phyloP scores from a whole-genome alignment of 2,113 vertebrate species.

The Pantherophis guttatus region DNA sequence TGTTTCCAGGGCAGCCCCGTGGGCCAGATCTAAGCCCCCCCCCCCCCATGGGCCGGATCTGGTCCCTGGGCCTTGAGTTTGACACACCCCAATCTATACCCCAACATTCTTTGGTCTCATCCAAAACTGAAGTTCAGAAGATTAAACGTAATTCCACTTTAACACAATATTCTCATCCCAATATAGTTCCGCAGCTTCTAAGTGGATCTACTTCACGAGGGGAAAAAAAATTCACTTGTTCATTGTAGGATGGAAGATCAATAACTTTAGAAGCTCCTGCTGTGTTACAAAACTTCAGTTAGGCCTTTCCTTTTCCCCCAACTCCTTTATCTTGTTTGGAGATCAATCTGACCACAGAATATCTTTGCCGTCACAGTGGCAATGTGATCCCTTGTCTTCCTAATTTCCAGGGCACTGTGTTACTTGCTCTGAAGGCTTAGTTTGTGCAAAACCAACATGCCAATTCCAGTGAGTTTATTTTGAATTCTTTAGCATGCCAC shows the following conservation, averaged over 20 bases:
- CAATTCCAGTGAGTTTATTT: not conserved
- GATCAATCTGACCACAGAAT: not conserved
- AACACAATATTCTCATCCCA: not conserved
- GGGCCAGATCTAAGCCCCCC: too few species aligned
- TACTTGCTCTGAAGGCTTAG: not conserved
- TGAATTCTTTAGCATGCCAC: not conserved
- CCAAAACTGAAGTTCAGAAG: not conserved
- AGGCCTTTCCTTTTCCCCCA: not conserved
- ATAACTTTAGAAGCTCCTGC: not conserved
- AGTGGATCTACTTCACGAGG: not conserved
- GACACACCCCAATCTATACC: too few species aligned
- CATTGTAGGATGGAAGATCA: constrained; percentile 17
- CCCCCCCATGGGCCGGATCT: too few species aligned
- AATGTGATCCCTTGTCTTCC: not conserved
- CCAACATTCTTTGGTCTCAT: not conserved
- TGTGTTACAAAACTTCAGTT: constrained; percentile 4
- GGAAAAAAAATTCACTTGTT: not conserved
- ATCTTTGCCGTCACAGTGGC: not conserved
- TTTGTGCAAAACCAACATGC: constrained; percentile 20
- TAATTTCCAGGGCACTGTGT: not conserved
- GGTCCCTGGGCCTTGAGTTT: too few species aligned
- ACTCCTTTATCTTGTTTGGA: not conserved
- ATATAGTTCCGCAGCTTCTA: not conserved
- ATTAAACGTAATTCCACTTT: not conserved
- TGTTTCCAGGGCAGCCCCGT: too few species aligned